These are phyloP conservation scores for Ophion slaviceki DNA, from an alignment of 2,888 invertebrate species.

Conservation along the genomic window DNA sequence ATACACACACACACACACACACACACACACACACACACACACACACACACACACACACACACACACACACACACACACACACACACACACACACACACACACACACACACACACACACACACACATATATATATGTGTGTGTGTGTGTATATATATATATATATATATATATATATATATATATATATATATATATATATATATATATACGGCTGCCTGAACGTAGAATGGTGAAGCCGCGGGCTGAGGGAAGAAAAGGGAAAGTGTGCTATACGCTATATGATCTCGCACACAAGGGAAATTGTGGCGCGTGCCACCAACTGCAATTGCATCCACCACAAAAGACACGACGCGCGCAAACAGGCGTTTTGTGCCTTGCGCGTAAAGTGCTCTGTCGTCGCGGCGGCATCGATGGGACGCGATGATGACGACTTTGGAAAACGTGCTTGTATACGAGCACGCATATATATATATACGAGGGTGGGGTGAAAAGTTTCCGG, in stretches of 20 bases:
- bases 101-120: background rate
- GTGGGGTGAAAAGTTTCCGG: too few species aligned
- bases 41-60: too few species aligned
- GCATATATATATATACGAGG: background rate
- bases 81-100: too few species aligned
- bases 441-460: background rate
- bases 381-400: background rate
- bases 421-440: slow-evolving; percentile 17
- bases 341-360: background rate
- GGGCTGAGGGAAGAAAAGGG: slow-evolving; percentile 47
- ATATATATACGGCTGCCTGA: background rate
- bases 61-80: too few species aligned
- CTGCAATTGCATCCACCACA: slow-evolving; percentile 35
- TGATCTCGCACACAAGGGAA: slow-evolving; percentile 41
- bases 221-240: slow-evolving; percentile 13
- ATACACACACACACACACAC: too few species aligned
- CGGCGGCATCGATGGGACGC: background rate
- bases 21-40: too few species aligned
- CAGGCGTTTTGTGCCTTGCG: background rate
- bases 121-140: background rate
- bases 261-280: slow-evolving; percentile 37
- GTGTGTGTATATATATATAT: too few species aligned
- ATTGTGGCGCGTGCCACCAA: slow-evolving; percentile 53
- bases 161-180: too few species aligned
- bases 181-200: too few species aligned